Percentiles rank a stretch among this genome's conserved stretches.
phyloP scores from a whole-genome alignment of 2,797 vertebrate species.

The Periparus ater region DNA sequence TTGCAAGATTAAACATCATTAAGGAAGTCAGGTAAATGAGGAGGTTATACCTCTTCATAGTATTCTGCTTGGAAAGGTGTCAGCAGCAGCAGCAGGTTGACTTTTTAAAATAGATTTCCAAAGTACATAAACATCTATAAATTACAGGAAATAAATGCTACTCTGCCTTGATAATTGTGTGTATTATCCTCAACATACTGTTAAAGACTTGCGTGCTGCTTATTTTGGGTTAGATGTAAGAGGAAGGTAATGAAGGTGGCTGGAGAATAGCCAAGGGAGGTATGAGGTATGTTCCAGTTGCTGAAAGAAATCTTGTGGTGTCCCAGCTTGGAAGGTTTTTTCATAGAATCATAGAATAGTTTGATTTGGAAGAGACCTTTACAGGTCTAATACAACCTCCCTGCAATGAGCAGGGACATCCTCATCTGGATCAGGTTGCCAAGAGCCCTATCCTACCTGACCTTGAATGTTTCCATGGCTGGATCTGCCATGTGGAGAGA shows the following conservation, averaged over 20 bases:
- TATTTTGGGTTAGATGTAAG: neutral
- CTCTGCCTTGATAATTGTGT: neutral
- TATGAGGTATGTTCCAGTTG: neutral
- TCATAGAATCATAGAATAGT: neutral
- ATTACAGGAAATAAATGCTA: neutral
- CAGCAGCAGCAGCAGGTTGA: neutral
- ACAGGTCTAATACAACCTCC: neutral
- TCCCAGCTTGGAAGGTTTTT: neutral
- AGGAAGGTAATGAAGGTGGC: neutral
- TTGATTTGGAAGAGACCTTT: neutral
- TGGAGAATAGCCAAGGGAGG: neutral
- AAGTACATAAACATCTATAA: neutral
- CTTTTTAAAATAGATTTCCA: neutral
- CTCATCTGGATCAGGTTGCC: rapidly evolving
- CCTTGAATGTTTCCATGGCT: neutral
- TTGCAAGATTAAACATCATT: neutral
- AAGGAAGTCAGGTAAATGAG: neutral
- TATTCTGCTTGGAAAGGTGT: neutral
- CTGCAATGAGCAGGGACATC: neutral
- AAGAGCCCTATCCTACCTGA: neutral
- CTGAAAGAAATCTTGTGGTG: neutral
- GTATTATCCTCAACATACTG: neutral
- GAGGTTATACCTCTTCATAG: neutral
- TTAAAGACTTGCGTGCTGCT: neutral
- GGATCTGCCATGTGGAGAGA: neutral